A percentile compares a stretch with the other conserved stretches of the same genome.
Conservation (phyloP, 2,113 vertebrate genomes). For the Sitta europaea region DNA sequence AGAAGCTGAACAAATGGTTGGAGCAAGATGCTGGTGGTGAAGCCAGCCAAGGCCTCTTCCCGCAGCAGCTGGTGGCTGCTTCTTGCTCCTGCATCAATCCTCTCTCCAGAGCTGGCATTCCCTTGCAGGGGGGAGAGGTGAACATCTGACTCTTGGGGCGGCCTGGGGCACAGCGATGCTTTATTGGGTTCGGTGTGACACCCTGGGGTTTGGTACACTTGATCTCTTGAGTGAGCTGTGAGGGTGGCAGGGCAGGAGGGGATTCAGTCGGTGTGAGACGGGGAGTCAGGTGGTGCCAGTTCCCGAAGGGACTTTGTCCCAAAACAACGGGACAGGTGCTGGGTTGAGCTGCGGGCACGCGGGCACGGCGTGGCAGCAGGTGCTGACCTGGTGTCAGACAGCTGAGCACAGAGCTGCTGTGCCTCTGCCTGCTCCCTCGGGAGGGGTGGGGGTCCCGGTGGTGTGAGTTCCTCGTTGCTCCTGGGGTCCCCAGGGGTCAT, state of each 20-base stretch:
- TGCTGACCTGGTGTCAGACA: neutral
- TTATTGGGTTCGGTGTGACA: fast-evolving
- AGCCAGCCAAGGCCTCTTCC: conserved; percentile 32
- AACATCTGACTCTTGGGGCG: neutral
- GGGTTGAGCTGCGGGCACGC: neutral
- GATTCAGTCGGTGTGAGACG: fast-evolving
- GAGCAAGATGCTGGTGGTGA: conserved; percentile 1
- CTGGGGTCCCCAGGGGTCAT: fast-evolving
- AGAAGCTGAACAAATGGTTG: conserved; percentile 56
- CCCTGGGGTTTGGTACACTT: neutral
- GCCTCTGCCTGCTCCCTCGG: fast-evolving
- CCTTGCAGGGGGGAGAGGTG: neutral
- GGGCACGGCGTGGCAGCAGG: neutral
- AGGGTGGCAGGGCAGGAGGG: neutral
- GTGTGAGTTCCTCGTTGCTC: neutral
- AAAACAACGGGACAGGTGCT: neutral
- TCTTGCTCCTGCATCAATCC: neutral
- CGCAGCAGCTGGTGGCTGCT: conserved; percentile 24
- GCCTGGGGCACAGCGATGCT: fast-evolving
- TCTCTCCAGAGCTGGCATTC: neutral
- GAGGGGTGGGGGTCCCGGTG: fast-evolving
- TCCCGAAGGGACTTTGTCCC: neutral
- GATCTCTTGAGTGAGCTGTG: neutral
- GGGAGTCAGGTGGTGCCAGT: fast-evolving
- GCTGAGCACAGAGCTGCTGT: neutral